Conservation (phyloP, 2,888 invertebrate species). For the Chironomus tentans region DNA sequence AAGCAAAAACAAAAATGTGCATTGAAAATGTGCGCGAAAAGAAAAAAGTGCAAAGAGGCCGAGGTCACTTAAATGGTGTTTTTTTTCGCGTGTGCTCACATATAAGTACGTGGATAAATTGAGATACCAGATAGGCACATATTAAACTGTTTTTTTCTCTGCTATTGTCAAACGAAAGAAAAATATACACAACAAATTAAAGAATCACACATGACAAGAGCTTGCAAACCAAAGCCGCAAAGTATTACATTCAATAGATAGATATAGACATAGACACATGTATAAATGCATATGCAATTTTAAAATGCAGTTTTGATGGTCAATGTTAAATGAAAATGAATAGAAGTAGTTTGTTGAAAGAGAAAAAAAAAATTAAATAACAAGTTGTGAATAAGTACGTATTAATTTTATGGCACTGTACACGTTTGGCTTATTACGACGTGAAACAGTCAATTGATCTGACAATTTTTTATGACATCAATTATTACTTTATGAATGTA, state of each 20-base stretch:
- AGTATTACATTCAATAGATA: neutral
- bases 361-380: too few relatives aligned
- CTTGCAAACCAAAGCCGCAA: slow-evolving; percentile 16
- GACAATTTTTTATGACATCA: too few relatives aligned
- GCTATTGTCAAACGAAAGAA: slow-evolving; percentile 24
- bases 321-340: slow-evolving; percentile 10
- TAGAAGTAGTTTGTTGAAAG: too few relatives aligned
- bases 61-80: slow-evolving; percentile 24
- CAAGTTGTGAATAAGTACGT: neutral
- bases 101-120: slow-evolving; percentile 20
- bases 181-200: slow-evolving; percentile 12
- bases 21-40: slow-evolving; percentile 25
- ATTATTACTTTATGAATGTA: too few relatives aligned
- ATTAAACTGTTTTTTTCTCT: neutral
- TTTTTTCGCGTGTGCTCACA: slow-evolving; percentile 15
- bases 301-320: slow-evolving; percentile 22
- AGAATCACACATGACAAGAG: slow-evolving; percentile 18
- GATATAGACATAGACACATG: too few relatives aligned
- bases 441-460: too few relatives aligned
- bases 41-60: slow-evolving; percentile 26
- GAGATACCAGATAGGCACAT: slow-evolving; percentile 1
- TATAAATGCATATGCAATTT: neutral
- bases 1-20: slow-evolving; percentile 13
- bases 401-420: neutral
- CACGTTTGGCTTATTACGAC: neutral